Evolutionary conservation across 92 coral and sea anemone species (phyloP).

Genomic region (Epizoanthus ramosus): DNA sequence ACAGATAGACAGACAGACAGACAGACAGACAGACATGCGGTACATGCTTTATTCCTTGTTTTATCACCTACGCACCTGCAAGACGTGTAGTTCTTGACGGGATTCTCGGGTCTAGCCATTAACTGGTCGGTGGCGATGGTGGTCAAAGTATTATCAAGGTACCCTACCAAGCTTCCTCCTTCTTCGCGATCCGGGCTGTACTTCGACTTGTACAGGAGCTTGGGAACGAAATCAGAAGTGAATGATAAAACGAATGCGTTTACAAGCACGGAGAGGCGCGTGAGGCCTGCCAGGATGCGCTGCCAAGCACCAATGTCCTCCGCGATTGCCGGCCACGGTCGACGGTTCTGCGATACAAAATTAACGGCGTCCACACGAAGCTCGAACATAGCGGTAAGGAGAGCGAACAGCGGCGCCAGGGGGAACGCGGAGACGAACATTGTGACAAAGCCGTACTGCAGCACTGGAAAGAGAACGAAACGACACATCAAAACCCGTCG

Average conservation of each 20-base stretch:
- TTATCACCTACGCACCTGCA: slow-evolving; percentile 6
- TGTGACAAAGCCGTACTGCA: slow-evolving; percentile 95
- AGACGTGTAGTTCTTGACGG: slow-evolving; percentile 25
- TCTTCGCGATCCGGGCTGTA: slow-evolving; percentile 64
- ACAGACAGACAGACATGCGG: too few species aligned
- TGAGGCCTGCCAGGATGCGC: slow-evolving; percentile 61
- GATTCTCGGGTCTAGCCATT: slow-evolving; percentile 57
- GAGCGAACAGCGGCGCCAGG: slow-evolving; percentile 89
- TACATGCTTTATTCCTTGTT: too few species aligned
- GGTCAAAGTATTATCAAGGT: slow-evolving; percentile 68
- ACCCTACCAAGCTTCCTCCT: slow-evolving; percentile 74
- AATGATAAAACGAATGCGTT: slow-evolving; percentile 81
- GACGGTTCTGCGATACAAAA: slow-evolving; percentile 83
- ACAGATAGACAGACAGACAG: too few species aligned
- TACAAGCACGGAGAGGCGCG: slow-evolving; percentile 70
- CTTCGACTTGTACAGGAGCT: slow-evolving; percentile 65
- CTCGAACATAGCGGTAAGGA: slow-evolving; percentile 79
- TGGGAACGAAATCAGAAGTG: slow-evolving; percentile 86
- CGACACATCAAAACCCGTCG: not conserved
- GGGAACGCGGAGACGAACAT: slow-evolving; percentile 99
- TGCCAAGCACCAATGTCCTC: slow-evolving; percentile 95
- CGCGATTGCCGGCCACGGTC: slow-evolving; percentile 83
- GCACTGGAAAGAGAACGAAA: slow-evolving; percentile 53
- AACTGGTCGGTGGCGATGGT: slow-evolving; percentile 45
- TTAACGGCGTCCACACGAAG: slow-evolving; percentile 95